Evolutionary conservation across 1,140 invertebrate species (phyloP).

Genomic region (Sitodiplosis mosellana): DNA sequence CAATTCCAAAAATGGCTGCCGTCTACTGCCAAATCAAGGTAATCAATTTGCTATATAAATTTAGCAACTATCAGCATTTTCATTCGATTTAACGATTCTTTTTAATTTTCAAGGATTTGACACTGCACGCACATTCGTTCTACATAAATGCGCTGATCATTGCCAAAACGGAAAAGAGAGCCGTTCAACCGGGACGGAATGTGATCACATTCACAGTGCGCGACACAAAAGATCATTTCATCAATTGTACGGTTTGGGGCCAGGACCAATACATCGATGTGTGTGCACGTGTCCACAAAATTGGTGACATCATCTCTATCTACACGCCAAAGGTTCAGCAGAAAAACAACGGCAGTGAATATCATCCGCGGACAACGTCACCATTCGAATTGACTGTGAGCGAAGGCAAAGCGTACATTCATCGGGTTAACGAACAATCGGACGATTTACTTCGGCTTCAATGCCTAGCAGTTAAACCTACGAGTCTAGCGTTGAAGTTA

Average conservation of each 20-base stretch:
- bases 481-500: slow-evolving; percentile 18
- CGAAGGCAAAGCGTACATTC: slow-evolving; percentile 30
- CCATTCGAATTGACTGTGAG: slow-evolving; percentile 30
- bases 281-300: slow-evolving; percentile 11
- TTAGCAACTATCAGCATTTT: too few species aligned
- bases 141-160: too few species aligned
- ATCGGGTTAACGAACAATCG: slow-evolving; percentile 23
- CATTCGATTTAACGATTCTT: too few species aligned
- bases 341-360: slow-evolving; percentile 17
- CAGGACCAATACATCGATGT: slow-evolving; percentile 10
- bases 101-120: too few species aligned
- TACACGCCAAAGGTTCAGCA: slow-evolving; percentile 1
- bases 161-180: too few species aligned
- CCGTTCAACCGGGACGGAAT: slow-evolving; percentile 6
- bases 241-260: slow-evolving; percentile 21
- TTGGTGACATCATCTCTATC: slow-evolving; percentile 16
- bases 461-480: slow-evolving; percentile 29
- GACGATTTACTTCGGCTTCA: slow-evolving; percentile 13
- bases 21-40: too few species aligned
- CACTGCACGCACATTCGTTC: too few species aligned
- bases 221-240: slow-evolving; percentile 11
- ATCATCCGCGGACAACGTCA: slow-evolving; percentile 30
- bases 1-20: too few species aligned
- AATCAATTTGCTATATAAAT: too few species aligned
- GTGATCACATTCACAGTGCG: slow-evolving; percentile 17